A percentile compares a stretch with the other conserved stretches of the same genome.
Evolutionary conservation across 53 echinoderm and acorn worm species (phyloP).

Genomic region (Holothuria leucospilota): DNA sequence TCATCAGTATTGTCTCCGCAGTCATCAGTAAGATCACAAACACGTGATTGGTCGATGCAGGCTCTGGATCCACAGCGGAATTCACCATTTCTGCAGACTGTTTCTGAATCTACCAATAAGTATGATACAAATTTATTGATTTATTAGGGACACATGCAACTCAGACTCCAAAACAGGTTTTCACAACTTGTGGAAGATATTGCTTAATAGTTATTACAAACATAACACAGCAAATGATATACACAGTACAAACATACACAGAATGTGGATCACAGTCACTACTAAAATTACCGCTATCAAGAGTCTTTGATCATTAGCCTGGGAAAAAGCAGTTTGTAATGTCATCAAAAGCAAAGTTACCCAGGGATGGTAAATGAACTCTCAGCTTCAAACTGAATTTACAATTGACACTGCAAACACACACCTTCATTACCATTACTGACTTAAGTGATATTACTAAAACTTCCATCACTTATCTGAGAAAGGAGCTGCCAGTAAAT

Average conservation of each 20-base stretch:
- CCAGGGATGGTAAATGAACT: constrained; percentile 67
- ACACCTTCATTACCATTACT: not conserved
- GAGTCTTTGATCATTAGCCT: constrained; percentile 40
- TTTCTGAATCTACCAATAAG: not conserved
- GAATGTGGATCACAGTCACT: too few relatives aligned
- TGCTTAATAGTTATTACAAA: too few relatives aligned
- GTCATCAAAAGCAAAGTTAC: constrained; percentile 71
- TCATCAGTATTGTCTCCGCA: constrained; percentile 63
- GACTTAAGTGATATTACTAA: too few relatives aligned
- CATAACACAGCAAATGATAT: too few relatives aligned
- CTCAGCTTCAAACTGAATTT: constrained; percentile 68
- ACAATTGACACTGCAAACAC: not conserved
- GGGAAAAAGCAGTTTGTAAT: constrained; percentile 72
- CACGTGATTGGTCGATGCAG: constrained; percentile 35
- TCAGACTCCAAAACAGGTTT: too few relatives aligned
- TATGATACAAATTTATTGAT: not conserved
- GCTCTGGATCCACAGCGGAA: constrained; percentile 18
- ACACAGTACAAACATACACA: too few relatives aligned
- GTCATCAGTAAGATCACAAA: constrained; percentile 62
- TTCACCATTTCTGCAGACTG: not conserved
- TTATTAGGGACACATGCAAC: too few relatives aligned
- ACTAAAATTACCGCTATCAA: not conserved
- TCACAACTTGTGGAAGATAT: too few relatives aligned
- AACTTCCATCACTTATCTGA: too few relatives aligned
- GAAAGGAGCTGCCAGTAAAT: too few relatives aligned